These are phyloP conservation scores for Talpa occidentalis DNA, from an alignment of 2,113 vertebrate species.

Conservation along the genomic window DNA sequence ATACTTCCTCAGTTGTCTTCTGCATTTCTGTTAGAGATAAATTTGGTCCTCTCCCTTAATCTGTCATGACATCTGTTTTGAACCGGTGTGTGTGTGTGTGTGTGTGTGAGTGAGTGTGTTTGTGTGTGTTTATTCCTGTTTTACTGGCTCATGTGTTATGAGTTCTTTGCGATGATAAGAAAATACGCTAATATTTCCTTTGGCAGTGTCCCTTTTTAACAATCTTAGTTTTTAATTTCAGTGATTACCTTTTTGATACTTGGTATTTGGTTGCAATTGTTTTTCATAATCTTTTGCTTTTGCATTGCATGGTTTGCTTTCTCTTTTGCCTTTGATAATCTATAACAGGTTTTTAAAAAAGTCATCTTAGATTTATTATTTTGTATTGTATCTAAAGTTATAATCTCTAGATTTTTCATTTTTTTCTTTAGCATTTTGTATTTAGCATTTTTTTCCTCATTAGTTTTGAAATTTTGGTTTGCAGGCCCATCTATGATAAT, in stretches of 20 bases:
- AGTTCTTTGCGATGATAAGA: not conserved
- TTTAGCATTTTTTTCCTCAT: not conserved
- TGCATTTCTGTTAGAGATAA: not conserved
- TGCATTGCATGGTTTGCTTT: not conserved
- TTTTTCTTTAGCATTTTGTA: not conserved
- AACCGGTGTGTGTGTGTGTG: not conserved
- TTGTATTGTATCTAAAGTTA: not conserved
- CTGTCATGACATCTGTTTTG: not conserved
- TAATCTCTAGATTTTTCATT: not conserved
- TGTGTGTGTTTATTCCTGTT: not conserved
- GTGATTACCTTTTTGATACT: not conserved
- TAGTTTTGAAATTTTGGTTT: constrained; percentile 31
- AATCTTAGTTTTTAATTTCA: not conserved
- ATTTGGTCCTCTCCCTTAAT: not conserved
- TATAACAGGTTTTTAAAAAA: not conserved
- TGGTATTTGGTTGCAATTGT: not conserved
- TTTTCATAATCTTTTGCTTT: not conserved
- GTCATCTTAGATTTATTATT: not conserved
- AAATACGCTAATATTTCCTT: not conserved
- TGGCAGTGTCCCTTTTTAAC: not conserved
- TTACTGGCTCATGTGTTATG: not conserved
- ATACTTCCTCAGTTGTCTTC: not conserved
- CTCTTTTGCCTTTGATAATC: not conserved
- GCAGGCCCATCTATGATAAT: not conserved
- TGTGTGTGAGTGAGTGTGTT: too few species aligned